These are phyloP conservation scores for Phymorhynchus buccinoides DNA, from an alignment of 1,140 invertebrate species.

Conservation along the genomic window DNA sequence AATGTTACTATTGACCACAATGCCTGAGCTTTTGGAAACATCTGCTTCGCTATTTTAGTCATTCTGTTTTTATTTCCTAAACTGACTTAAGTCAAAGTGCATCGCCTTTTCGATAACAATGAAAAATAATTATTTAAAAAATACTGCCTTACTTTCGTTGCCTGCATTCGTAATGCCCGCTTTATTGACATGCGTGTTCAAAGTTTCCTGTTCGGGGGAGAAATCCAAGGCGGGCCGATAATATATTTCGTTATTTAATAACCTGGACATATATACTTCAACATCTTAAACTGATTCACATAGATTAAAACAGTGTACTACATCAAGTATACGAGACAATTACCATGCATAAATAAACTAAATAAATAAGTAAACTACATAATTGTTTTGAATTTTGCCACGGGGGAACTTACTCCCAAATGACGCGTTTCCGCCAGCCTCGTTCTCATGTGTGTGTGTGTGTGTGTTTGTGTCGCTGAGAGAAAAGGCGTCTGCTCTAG, in stretches of 20 bases:
- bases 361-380: neutral
- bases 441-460: slow-evolving; percentile 32
- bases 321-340: neutral
- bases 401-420: neutral
- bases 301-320: neutral
- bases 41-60: no score
- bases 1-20: no score
- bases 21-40: no score
- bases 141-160: neutral
- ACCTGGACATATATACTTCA: neutral
- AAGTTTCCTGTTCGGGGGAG: neutral
- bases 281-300: neutral
- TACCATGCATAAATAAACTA: no score
- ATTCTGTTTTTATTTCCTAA: no score
- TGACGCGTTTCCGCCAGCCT: slow-evolving; percentile 27
- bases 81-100: no score
- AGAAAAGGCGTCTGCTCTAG: slow-evolving; percentile 41
- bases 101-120: neutral
- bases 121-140: neutral
- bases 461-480: slow-evolving; percentile 38
- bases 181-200: neutral
- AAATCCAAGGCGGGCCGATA: no score
- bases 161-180: slow-evolving; percentile 16
- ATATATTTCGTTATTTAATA: neutral
- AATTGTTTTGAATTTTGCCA: neutral